These are phyloP conservation scores for Drosophila tani DNA, from an alignment of 1,140 invertebrate genomes.

Conservation along the genomic window DNA sequence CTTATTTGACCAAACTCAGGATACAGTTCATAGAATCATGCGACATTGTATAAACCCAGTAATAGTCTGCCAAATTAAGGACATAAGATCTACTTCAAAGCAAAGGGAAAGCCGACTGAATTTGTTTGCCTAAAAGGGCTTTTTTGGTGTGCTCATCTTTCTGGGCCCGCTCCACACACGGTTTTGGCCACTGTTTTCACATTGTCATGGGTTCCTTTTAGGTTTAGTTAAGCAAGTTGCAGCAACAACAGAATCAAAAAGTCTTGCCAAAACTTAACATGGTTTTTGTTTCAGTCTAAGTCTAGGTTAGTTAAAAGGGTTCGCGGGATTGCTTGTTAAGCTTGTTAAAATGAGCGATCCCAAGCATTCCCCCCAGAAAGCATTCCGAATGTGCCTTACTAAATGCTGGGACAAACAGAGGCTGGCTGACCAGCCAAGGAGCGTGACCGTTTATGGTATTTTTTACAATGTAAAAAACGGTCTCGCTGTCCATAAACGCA, in stretches of 20 bases:
- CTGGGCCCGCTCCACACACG: neutral
- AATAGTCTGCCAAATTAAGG: neutral
- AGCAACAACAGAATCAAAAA: constrained; percentile 80
- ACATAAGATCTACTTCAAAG: neutral
- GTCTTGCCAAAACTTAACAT: constrained; percentile 82
- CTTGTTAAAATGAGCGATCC: neutral
- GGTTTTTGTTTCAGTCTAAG: constrained; percentile 48
- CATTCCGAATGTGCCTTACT: constrained; percentile 84
- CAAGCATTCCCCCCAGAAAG: constrained; percentile 47
- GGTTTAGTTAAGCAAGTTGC: constrained; percentile 48
- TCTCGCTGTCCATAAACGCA: no score
- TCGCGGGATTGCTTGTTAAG: neutral
- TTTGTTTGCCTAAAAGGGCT: no score
- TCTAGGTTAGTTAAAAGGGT: constrained; percentile 21
- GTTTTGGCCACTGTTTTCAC: constrained; percentile 33
- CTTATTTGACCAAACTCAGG: neutral
- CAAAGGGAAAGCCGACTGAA: neutral
- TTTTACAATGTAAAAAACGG: no score
- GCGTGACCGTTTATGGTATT: no score
- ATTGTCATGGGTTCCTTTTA: constrained; percentile 75
- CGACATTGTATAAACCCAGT: no score
- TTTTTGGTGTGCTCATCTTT: constrained; percentile 11
- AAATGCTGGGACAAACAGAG: constrained; percentile 4
- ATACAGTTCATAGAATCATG: neutral
- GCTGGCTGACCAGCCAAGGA: neutral